A percentile compares a stretch with the other conserved stretches of the same genome.
phyloP scores from a whole-genome alignment of 2,797 vertebrate genomes.

The Cetoscarus ocellatus region DNA sequence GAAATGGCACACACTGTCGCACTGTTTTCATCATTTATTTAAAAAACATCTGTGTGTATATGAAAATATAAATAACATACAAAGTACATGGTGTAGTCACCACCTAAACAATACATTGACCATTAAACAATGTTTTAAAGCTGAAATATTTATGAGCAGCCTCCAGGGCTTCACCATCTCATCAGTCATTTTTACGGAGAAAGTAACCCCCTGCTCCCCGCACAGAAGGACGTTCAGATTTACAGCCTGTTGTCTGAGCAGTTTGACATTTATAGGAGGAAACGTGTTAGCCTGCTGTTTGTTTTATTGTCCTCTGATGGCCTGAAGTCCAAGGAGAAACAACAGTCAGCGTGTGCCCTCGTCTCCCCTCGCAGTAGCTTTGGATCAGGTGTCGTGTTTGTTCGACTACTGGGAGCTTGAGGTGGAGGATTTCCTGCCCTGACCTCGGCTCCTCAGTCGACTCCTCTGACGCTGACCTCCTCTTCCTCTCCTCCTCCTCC shows the following conservation, averaged over 20 bases:
- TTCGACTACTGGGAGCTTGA: conserved; percentile 35
- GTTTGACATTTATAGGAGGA: conserved; percentile 3
- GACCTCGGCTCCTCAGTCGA: conserved; percentile 38
- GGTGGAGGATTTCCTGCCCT: conserved; percentile 34
- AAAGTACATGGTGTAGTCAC: neutral
- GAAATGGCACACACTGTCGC: conserved; percentile 21
- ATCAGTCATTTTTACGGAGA: conserved; percentile 36
- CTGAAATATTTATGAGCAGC: conserved; percentile 28
- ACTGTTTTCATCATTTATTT: conserved; percentile 47
- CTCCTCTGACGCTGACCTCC: conserved; percentile 16
- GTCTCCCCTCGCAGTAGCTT: conserved; percentile 32
- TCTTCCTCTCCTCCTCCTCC: conserved; percentile 41
- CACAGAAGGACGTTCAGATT: conserved; percentile 4
- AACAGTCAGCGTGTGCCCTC: conserved; percentile 1
- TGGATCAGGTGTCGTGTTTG: conserved; percentile 1
- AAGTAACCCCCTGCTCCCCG: conserved; percentile 1
- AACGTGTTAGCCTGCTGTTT: neutral
- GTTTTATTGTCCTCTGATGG: neutral
- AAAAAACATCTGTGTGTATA: conserved; percentile 30
- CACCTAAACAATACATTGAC: conserved; percentile 28
- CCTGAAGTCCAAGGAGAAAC: conserved; percentile 2
- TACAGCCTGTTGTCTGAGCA: conserved; percentile 24
- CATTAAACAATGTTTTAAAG: conserved; percentile 31
- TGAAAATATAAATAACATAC: conserved; percentile 72
- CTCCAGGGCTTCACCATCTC: conserved; percentile 62